Evolutionary conservation across 2,797 vertebrate species (phyloP).

Genomic region (Crenichthys baileyi): DNA sequence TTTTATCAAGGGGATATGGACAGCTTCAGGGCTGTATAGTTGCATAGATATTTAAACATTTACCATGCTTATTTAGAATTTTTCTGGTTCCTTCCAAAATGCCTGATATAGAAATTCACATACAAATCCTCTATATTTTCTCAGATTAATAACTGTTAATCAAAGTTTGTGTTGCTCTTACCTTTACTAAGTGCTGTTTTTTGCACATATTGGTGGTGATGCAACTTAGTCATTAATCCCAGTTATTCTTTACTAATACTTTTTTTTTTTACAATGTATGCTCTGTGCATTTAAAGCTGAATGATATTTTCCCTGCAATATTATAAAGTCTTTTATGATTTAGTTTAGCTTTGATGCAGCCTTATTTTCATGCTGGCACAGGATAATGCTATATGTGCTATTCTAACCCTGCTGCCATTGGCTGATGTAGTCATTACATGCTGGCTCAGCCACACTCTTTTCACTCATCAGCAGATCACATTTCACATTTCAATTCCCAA

Average conservation of each 20-base stretch:
- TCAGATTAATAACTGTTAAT: conserved; percentile 3
- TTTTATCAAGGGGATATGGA: conserved; percentile 41
- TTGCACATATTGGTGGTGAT: not conserved
- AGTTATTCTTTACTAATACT: not conserved
- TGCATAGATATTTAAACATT: conserved; percentile 9
- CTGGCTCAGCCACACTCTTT: conserved; percentile 46
- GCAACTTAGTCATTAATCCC: not conserved
- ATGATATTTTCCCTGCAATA: conserved; percentile 16
- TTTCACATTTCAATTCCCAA: conserved; percentile 75
- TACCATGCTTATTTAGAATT: conserved; percentile 20
- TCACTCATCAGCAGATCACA: conserved; percentile 60
- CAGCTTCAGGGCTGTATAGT: conserved; percentile 18
- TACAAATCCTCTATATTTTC: not conserved
- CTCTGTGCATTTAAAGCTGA: conserved; percentile 13
- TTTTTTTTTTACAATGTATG: not conserved
- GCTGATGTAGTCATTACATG: conserved; percentile 43
- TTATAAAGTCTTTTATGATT: conserved; percentile 51
- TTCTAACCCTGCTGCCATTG: conserved; percentile 27
- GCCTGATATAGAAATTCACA: not conserved
- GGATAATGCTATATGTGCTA: conserved; percentile 12
- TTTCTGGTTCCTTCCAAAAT: conserved; percentile 23
- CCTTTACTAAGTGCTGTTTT: not conserved
- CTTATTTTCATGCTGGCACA: conserved; percentile 16
- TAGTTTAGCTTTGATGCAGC: conserved; percentile 35
- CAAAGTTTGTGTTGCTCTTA: not conserved